Base-by-base conservation (phyloP, 2,797 vertebrate species). In the Hylomyscus alleni region DNA sequence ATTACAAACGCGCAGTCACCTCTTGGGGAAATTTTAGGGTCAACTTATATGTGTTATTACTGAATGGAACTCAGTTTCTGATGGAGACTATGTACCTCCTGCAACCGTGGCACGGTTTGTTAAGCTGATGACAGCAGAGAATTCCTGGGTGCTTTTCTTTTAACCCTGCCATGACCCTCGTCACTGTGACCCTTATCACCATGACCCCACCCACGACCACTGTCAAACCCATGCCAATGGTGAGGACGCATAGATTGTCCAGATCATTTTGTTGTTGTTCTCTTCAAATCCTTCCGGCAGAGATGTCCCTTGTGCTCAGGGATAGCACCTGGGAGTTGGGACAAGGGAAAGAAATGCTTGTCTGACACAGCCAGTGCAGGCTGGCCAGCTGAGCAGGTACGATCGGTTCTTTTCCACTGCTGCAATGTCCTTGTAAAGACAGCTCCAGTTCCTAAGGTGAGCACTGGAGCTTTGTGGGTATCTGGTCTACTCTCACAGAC, bases 321-420 rank as follows among this genome's bases (percentile, higher is more conserved):
- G 95, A 95, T 89, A 96, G 97, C 96, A 98, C 97, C 98, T 98
- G 97, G 97, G 96, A 98, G 93, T 97, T 98, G 98, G 93, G 96
- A 98, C 88, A 97, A 91, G 97, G 94, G 93, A 89, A 96, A 96
- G 93, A 98, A 98, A 97, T 90, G 95, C 97, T 84, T 97, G 97
- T 96, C 89, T 87, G 86, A 90, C 91, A 92, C 62, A 97, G 95
- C 77, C 94, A 97, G 87, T 90, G 97, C 92, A 80, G 83, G 76
- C 91, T 92, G 84, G 95, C 93, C 90, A 96, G 95, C 97, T 97
- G 97, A 96, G 95, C 94, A 47, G 97, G 96, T 31, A 67, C 40
- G 91, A 0, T 92, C 95, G 90, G 58, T 58, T 96, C 96, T 72
- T 97, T 75, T 95, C 60, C 91, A 4, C 84, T 91, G 24, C 73